Evolutionary conservation across 2,113 vertebrate genomes (phyloP).

Genomic region (Peromyscus californicus): DNA sequence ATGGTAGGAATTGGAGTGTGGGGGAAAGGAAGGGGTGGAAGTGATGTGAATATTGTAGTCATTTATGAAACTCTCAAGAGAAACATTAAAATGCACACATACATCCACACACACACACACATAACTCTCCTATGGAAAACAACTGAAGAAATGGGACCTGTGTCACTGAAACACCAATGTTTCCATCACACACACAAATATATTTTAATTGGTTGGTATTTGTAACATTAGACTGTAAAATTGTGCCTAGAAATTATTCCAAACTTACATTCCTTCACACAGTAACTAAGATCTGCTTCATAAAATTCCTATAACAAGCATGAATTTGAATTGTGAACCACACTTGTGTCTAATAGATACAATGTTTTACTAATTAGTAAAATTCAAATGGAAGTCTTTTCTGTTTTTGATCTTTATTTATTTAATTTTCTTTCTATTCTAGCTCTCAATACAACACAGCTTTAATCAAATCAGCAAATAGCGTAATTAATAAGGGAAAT

Average conservation of each 20-base stretch:
- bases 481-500: slow-evolving; percentile 60
- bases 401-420: not conserved
- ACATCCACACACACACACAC: not conserved
- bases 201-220: slow-evolving; percentile 19
- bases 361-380: slow-evolving; percentile 44
- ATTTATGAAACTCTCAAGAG: not conserved
- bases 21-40: not conserved
- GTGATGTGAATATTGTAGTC: not conserved
- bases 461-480: slow-evolving; percentile 45
- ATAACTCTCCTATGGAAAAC: not conserved
- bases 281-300: not conserved
- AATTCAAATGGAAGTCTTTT: slow-evolving; percentile 7
- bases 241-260: not conserved
- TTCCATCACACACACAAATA: not conserved
- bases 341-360: not conserved
- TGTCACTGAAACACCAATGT: not conserved
- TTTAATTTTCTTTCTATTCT: slow-evolving; percentile 52
- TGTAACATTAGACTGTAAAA: not conserved
- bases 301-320: not conserved
- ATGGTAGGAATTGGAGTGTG: not conserved
- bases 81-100: not conserved
- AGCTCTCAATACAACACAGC: not conserved
- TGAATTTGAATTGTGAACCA: slow-evolving; percentile 6
- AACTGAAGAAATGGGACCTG: not conserved
- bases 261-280: not conserved